Base-by-base conservation (phyloP, 2,888 invertebrate species). In the Urechis unicinctus region DNA sequence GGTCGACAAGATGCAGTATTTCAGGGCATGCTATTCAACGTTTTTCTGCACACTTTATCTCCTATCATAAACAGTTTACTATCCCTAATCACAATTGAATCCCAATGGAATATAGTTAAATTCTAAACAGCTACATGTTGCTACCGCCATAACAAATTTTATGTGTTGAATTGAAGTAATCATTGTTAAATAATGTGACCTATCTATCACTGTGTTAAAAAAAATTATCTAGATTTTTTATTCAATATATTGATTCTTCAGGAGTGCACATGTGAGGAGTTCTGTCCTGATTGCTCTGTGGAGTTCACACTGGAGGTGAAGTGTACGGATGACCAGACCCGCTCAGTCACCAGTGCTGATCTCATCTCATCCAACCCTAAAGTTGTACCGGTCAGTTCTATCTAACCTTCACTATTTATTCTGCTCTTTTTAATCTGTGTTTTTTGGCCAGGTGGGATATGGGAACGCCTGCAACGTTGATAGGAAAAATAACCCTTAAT, bases 251-350 rank as follows among this genome's bases (percentile, higher is more conserved):
- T 24, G 6, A 5, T 45, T 29, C 22, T 24, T 28, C 79, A 92
- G 81, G 97, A 99, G 78, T 99, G 98, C 74, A 88, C 88, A 64
- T 99, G 98, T 74, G 86, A 89, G 26, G 97, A 98, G 79, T 99
- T 98, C 75, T 99, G 98, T 78, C 86, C 88, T 1, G 91, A 95
- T 65, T 99, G 98, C 78, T 92, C 96, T 63, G 96, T 99, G 0
- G 96, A 97, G 78, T 97, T 99, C 72, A 93, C 91, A 0, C 80
- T 99, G 53, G 93, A 97, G 75, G 97, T 97, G 0, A 92, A 92
- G 77, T 97, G 96, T 75, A 83, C 85, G 0, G 95, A 94, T 69
- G 95, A 96, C 58, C 88, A 91, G 78, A 98, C 96, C 0, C 83
- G 92, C 52, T 90, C 92, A 74, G 95, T 98, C 0, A 97, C 97